Evolutionary conservation across 2,888 invertebrate genomes (phyloP), one percentile per base, ranked within the genome.

Genomic region (Andrena hattorfiana): DNA sequence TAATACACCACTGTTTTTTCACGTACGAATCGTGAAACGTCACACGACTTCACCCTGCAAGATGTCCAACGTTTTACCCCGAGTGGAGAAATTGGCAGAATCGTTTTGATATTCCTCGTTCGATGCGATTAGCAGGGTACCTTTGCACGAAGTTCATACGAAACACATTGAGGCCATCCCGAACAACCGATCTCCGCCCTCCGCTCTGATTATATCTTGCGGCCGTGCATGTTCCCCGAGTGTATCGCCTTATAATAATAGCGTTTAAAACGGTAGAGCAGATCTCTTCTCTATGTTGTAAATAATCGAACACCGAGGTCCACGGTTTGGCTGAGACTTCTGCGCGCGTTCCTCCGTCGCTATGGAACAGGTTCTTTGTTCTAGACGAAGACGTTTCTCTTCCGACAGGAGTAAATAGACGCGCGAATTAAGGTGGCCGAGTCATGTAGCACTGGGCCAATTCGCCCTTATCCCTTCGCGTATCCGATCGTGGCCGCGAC

Each of bases 241-340:
- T 84, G 82, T 88, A 85, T 83, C 77, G 85, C 84, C 83, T 88
- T 87, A 84, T 68, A 86, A 56, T 66, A 74, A 79, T 87, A 88
- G 82, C 60, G 77, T 80, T 70, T 62, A 74, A 78, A 84, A 78
- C 77, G 66, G 71, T 82, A 82, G 81, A 66, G 23, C 77, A 79
- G 68, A 81, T 77, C 70, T 84, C 60, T 77, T 73, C 72, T 87
- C 79, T 82, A 67, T 83, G 81, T 87, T 87, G 77, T 87, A 87
- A 81, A 87, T 87, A 83, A 76, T 13, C 42, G 54, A 63, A 67
- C 32, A 28, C 51, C 42, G 67, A 42, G 59, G 59, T 35, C 30
- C 28, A 28, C 30, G 26, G 23, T 10, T 56, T 66, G 16, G 30
- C 28, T 49, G 62, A 67, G 74, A 66, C 70, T 28, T 20, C 10